phyloP scores from a whole-genome alignment of 2,797 vertebrate genomes.

The Enteromius mattozi region DNA sequence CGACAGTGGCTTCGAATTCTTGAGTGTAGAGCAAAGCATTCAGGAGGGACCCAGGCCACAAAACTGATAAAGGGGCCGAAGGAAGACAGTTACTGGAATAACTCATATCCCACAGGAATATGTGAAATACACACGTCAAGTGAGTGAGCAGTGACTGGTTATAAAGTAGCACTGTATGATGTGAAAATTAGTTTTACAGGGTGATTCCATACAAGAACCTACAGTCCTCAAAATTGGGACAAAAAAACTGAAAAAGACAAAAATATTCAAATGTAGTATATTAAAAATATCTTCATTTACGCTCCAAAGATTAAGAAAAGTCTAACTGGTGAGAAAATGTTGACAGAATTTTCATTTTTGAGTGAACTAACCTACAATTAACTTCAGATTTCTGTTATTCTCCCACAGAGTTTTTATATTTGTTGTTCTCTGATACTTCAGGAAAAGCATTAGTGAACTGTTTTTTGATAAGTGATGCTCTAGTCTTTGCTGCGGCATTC shows the following conservation, averaged over 20 bases:
- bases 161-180: background rate
- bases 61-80: constrained; percentile 18
- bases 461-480: background rate
- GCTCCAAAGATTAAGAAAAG: background rate
- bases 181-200: background rate
- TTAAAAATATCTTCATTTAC: too few species aligned
- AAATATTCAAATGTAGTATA: too few species aligned
- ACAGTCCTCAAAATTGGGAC: too few species aligned
- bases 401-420: background rate
- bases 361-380: background rate
- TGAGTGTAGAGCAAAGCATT: constrained; percentile 11
- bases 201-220: background rate
- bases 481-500: background rate
- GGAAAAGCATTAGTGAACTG: background rate
- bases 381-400: background rate
- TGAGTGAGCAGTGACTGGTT: background rate
- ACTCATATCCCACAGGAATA: background rate
- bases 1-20: background rate
- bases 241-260: too few species aligned
- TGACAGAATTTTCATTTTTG: background rate
- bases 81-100: constrained; percentile 1
- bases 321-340: background rate
- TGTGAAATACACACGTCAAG: background rate
- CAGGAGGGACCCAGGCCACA: constrained; percentile 13
- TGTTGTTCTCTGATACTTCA: background rate